A percentile compares a stretch with the other conserved stretches of the same genome.
Conservation (phyloP, 2,888 invertebrate species). For the Pristionchus arcanus region DNA sequence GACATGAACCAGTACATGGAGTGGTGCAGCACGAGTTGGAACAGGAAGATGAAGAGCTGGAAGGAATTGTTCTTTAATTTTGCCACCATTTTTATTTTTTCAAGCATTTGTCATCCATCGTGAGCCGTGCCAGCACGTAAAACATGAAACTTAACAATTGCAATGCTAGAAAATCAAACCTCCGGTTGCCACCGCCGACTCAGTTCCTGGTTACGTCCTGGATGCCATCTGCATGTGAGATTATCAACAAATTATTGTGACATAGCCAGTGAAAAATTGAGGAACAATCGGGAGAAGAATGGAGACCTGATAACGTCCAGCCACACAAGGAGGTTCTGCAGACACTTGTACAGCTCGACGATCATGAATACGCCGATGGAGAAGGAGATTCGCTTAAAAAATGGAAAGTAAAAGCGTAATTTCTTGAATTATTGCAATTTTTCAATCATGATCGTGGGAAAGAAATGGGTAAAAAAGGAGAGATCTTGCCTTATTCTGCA, state of each 20-base stretch:
- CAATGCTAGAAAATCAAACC: conserved; percentile 4
- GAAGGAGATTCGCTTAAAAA: conserved; percentile 23
- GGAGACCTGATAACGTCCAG: conserved; percentile 19
- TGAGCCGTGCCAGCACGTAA: no score
- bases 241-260: no score
- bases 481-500: conserved; percentile 1
- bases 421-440: no score
- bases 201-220: background rate
- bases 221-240: conserved; percentile 44
- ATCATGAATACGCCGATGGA: conserved; percentile 24
- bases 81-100: no score
- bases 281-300: no score
- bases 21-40: conserved; percentile 17
- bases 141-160: no score
- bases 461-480: background rate
- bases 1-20: conserved; percentile 27
- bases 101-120: no score
- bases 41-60: conserved; percentile 37
- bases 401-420: no score
- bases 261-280: no score
- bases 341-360: conserved; percentile 39
- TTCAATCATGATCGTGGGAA: background rate
- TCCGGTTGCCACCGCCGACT: conserved; percentile 24
- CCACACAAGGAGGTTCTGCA: conserved; percentile 37
- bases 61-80: background rate